Evolutionary conservation across 1,140 invertebrate species (phyloP).

Genomic region (Heliothis virescens): DNA sequence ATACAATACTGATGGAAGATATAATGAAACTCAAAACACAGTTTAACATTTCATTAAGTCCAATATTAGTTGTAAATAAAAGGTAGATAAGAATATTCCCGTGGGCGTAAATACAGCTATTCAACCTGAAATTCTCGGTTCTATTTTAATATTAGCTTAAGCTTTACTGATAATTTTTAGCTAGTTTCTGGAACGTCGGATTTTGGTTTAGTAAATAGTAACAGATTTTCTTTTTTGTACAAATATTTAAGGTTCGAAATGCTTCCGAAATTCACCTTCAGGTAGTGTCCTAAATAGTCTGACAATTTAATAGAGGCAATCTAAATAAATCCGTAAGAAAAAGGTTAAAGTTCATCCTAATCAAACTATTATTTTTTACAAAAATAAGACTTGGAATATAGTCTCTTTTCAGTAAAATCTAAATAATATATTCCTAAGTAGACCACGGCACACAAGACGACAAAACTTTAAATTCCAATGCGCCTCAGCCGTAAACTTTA

Average conservation of each 20-base stretch:
- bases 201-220: not conserved
- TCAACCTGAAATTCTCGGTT: not conserved
- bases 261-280: no score
- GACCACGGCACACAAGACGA: not conserved
- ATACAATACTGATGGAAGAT: conserved; percentile 3
- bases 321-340: no score
- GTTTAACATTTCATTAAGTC: conserved; percentile 2
- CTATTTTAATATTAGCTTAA: not conserved
- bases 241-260: no score
- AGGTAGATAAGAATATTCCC: not conserved
- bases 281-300: no score
- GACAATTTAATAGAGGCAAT: no score
- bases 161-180: not conserved
- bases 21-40: conserved; percentile 5
- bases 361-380: no score
- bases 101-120: not conserved
- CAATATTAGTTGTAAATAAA: not conserved
- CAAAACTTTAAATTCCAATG: not conserved
- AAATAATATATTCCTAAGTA: no score
- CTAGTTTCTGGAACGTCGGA: no score
- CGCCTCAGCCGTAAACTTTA: no score
- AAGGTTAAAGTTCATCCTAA: no score
- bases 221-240: not conserved
- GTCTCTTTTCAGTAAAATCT: no score
- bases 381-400: no score